These are phyloP conservation scores for Okapia johnstoni DNA, from an alignment of 2,113 vertebrate genomes.

Conservation along the genomic window DNA sequence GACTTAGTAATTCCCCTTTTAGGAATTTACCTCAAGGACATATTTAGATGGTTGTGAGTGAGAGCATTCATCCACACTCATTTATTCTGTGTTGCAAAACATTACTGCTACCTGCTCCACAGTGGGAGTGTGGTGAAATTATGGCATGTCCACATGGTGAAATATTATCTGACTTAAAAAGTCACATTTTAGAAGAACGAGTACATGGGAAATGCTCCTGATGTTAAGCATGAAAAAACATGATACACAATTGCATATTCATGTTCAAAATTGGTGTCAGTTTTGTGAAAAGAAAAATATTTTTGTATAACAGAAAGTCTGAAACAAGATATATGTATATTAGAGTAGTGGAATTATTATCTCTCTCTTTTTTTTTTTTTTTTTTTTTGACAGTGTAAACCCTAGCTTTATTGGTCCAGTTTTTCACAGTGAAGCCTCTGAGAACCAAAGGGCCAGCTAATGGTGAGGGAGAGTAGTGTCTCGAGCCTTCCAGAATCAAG, in stretches of 20 bases:
- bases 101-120: background rate
- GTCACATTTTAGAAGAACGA: background rate
- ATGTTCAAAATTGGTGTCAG: background rate
- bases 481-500: background rate
- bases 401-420: constrained; percentile 16
- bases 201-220: background rate
- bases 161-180: background rate
- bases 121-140: background rate
- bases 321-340: background rate
- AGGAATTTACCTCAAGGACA: background rate
- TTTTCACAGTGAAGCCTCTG: background rate
- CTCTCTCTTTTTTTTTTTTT: background rate
- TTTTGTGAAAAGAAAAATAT: constrained; percentile 9
- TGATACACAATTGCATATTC: background rate
- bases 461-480: background rate
- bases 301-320: constrained; percentile 3
- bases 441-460: background rate
- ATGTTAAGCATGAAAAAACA: background rate
- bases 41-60: background rate
- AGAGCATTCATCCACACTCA: background rate
- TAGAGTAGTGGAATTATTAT: background rate
- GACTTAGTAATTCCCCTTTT: background rate
- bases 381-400: background rate
- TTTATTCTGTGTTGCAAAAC: constrained; percentile 9
- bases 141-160: background rate